A percentile compares a stretch with the other conserved stretches of the same genome.
phyloP scores from a whole-genome alignment of 2,797 vertebrate species.

The Anisognathus igniventris region DNA sequence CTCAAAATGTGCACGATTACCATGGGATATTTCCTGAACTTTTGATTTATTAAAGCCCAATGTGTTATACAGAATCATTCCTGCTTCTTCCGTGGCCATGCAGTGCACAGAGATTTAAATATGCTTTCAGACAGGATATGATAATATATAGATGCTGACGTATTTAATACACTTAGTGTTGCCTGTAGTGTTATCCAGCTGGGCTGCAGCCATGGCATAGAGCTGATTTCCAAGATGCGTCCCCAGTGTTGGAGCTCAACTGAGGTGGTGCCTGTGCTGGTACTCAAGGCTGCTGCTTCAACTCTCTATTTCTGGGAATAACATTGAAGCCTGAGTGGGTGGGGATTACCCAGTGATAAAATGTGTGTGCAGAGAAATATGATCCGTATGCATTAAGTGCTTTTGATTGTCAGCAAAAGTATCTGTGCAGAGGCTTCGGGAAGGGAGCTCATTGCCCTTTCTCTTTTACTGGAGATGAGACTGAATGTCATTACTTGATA shows the following conservation, averaged over 20 bases:
- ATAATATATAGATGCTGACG: rapidly evolving
- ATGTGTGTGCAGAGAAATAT: background rate
- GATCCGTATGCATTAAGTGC: background rate
- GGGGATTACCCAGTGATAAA: background rate
- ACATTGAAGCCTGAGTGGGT: background rate
- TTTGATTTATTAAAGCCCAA: background rate
- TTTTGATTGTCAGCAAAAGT: constrained; percentile 32
- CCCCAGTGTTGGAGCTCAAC: background rate
- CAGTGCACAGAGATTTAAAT: background rate
- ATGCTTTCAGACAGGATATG: background rate
- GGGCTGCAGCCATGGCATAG: rapidly evolving
- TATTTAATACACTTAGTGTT: background rate
- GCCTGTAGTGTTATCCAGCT: background rate
- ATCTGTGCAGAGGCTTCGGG: background rate
- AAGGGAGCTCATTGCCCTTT: background rate
- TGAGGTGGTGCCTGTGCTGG: background rate
- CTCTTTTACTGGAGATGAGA: background rate
- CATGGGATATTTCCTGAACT: background rate
- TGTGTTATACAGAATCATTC: rapidly evolving
- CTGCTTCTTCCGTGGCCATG: background rate
- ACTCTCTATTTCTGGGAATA: background rate
- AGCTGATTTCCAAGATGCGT: background rate
- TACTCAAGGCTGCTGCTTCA: background rate
- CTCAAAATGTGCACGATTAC: background rate
- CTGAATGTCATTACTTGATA: background rate